A percentile compares a stretch with the other conserved stretches of the same genome.
These are phyloP conservation scores for Ommatoiulus sabulosus DNA, from an alignment of 2,888 invertebrate species.

Conservation along the genomic window DNA sequence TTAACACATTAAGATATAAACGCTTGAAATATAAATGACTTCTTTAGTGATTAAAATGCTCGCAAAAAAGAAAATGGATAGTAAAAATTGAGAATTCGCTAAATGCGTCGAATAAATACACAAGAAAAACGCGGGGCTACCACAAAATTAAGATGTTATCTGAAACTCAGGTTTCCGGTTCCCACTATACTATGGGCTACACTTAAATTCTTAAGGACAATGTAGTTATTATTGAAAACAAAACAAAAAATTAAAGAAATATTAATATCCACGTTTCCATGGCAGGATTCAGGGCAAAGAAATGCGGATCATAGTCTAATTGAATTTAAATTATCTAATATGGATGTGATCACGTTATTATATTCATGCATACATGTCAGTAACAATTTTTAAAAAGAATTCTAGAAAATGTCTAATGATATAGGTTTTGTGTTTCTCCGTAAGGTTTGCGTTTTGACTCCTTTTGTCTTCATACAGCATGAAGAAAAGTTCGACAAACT, in stretches of 20 bases:
- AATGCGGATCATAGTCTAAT: not conserved
- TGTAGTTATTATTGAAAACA: not conserved
- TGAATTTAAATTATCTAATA: not conserved
- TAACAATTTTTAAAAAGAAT: not conserved
- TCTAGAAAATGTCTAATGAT: not conserved
- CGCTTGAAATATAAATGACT: not conserved
- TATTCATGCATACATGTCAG: not conserved
- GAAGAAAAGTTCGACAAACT: not conserved
- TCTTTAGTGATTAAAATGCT: not conserved
- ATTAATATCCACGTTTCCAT: not conserved
- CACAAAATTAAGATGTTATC: slow-evolving; percentile 30
- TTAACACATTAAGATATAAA: not conserved
- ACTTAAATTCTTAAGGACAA: not conserved
- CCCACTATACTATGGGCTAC: not conserved
- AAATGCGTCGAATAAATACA: not conserved
- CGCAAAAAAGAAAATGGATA: not conserved
- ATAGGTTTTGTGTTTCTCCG: not conserved
- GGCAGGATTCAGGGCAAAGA: not conserved
- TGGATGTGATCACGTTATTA: not conserved
- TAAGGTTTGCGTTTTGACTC: not conserved
- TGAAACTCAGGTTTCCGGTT: not conserved
- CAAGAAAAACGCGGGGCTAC: not conserved
- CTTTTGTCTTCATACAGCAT: slow-evolving; percentile 3
- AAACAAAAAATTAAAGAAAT: not conserved
- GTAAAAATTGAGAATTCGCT: not conserved